Conservation (phyloP, 2,888 invertebrate species). For the Xylota sylvarum region DNA sequence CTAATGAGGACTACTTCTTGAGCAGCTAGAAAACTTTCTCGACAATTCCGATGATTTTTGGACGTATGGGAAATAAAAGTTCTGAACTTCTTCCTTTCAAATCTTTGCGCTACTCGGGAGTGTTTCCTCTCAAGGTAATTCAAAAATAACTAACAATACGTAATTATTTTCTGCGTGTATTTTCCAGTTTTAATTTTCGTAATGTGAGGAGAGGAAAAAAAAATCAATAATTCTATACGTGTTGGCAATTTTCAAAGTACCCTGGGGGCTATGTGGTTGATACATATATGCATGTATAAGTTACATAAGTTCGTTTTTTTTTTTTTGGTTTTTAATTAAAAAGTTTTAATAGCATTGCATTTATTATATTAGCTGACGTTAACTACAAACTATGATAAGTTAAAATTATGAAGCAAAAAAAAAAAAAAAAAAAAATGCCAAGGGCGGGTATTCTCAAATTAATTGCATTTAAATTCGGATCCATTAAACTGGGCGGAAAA, state of each 20-base stretch:
- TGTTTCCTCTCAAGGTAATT: slow-evolving; percentile 6
- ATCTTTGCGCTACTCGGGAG: background rate
- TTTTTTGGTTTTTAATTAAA: slow-evolving; percentile 19
- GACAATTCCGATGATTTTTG: slow-evolving; percentile 31
- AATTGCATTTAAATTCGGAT: slow-evolving; percentile 40
- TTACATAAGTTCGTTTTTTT: background rate
- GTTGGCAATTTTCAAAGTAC: slow-evolving; percentile 42
- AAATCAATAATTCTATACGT: slow-evolving; percentile 40
- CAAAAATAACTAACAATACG: slow-evolving; percentile 1
- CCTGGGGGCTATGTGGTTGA: slow-evolving; percentile 9
- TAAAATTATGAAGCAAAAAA: slow-evolving; percentile 11
- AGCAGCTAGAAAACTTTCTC: slow-evolving; percentile 5
- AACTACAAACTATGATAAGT: slow-evolving; percentile 25
- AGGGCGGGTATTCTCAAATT: slow-evolving; percentile 14
- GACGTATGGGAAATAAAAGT: slow-evolving; percentile 1
- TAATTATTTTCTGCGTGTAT: slow-evolving; percentile 40
- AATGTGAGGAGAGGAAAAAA: slow-evolving; percentile 27
- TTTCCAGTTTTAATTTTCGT: slow-evolving; percentile 32
- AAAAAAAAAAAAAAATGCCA: background rate
- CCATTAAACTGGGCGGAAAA: background rate
- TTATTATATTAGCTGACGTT: slow-evolving; percentile 29
- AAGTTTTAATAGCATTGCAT: slow-evolving; percentile 32
- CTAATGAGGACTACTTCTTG: slow-evolving; percentile 19
- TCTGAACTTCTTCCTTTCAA: background rate
- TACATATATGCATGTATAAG: slow-evolving; percentile 1